Evolutionary conservation across 2,888 invertebrate species (phyloP).

Genomic region (Lacanobia oleracea): DNA sequence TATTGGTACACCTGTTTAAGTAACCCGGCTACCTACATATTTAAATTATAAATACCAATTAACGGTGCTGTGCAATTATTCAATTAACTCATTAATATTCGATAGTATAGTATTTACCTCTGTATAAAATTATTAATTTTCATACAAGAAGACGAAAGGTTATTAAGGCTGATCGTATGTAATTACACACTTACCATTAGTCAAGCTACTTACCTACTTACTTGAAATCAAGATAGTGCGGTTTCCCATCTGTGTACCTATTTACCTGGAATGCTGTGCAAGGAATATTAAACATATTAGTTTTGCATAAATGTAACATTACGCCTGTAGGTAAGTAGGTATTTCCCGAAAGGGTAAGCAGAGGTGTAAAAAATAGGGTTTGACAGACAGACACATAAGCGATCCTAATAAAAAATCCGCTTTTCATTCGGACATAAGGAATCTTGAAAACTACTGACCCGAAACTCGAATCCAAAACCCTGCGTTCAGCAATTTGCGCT

Average conservation of each 20-base stretch:
- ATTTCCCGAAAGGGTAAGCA: not conserved
- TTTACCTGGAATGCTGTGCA: not conserved
- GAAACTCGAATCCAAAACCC: not conserved
- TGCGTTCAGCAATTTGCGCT: not conserved
- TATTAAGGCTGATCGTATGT: conserved; percentile 8
- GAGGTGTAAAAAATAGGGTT: not conserved
- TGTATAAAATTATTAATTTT: conserved; percentile 23
- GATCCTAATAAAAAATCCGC: no score
- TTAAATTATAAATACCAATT: conserved; percentile 46
- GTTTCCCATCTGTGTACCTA: not conserved
- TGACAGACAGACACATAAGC: no score
- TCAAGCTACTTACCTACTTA: conserved; percentile 20
- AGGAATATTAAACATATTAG: not conserved
- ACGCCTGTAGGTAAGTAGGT: not conserved
- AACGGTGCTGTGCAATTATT: conserved; percentile 43
- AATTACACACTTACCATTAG: conserved; percentile 34
- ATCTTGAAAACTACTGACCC: no score
- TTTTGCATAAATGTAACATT: not conserved
- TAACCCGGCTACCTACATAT: conserved; percentile 28
- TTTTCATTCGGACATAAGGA: no score
- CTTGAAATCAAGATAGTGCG: conserved; percentile 10
- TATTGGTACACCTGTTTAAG: conserved; percentile 33
- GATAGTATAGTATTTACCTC: conserved; percentile 10
- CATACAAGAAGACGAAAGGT: conserved; percentile 28
- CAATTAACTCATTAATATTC: conserved; percentile 46